Evolutionary conservation across 1,140 invertebrate species (phyloP).

Genomic region (Drosophila dunni): DNA sequence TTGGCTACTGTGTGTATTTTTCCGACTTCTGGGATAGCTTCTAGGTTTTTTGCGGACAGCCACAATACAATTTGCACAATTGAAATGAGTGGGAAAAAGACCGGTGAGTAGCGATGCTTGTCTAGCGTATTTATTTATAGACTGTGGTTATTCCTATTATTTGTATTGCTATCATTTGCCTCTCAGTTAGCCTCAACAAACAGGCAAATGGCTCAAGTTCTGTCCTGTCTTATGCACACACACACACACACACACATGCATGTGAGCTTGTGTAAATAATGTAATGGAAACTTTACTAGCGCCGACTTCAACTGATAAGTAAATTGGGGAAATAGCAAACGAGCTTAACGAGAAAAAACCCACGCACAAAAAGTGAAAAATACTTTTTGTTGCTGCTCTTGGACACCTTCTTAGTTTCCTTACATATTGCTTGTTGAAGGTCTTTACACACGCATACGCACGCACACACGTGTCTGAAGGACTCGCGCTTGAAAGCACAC

Average conservation of each 20-base stretch:
- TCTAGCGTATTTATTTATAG: constrained; percentile 38
- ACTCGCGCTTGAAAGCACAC: constrained; percentile 33
- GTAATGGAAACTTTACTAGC: constrained; percentile 52
- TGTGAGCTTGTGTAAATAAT: constrained; percentile 60
- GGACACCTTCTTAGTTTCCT: constrained; percentile 71
- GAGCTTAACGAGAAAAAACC: constrained; percentile 23
- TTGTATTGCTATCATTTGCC: constrained; percentile 21
- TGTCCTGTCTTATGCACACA: not conserved
- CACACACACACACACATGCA: not conserved
- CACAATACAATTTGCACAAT: constrained; percentile 36
- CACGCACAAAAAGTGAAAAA: constrained; percentile 12
- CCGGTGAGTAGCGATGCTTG: not conserved
- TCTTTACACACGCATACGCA: constrained; percentile 43
- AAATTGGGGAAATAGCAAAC: constrained; percentile 11
- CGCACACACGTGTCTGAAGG: constrained; percentile 18
- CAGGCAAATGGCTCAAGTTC: constrained; percentile 23
- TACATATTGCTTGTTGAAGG: constrained; percentile 69
- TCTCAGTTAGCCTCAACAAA: constrained; percentile 35
- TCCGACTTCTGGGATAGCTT: constrained; percentile 1
- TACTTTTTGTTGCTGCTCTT: constrained; percentile 27
- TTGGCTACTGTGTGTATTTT: not conserved
- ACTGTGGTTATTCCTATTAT: constrained; percentile 10
- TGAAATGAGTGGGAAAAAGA: constrained; percentile 3
- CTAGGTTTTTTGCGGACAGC: not conserved
- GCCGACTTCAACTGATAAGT: constrained; percentile 31